phyloP scores from a whole-genome alignment of 2,113 vertebrate genomes.

The Ammodytes marinus region DNA sequence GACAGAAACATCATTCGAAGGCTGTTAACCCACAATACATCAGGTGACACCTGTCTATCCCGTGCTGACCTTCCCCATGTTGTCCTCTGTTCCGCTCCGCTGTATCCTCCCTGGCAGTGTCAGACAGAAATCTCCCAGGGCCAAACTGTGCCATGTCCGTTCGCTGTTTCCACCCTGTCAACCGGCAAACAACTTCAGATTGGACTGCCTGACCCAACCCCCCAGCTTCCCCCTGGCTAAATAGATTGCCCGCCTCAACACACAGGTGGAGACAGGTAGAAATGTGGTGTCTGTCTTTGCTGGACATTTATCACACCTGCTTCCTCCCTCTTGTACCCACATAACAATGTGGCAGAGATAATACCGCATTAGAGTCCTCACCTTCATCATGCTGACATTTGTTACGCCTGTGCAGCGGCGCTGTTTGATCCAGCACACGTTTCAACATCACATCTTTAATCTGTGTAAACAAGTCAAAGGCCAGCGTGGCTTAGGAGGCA shows the following conservation, averaged over 20 bases:
- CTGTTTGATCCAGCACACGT: conserved; percentile 64
- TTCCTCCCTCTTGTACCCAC: conserved; percentile 48
- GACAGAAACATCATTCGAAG: conserved; percentile 40
- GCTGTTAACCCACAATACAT: conserved; percentile 70
- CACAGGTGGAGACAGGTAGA: conserved; percentile 68
- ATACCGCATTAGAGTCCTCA: conserved; percentile 72
- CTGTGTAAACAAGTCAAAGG: conserved; percentile 82
- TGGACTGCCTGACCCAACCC: conserved; percentile 55
- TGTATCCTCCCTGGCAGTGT: conserved; percentile 51
- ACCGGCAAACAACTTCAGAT: conserved; percentile 74
- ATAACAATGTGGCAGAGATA: conserved; percentile 66
- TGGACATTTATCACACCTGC: conserved; percentile 73
- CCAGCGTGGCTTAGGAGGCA: conserved; percentile 52
- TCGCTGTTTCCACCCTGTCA: conserved; percentile 73
- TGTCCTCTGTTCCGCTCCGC: conserved; percentile 55
- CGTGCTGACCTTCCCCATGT: conserved; percentile 67
- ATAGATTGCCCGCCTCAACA: conserved; percentile 46
- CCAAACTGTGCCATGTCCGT: conserved; percentile 67
- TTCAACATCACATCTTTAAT: conserved; percentile 77
- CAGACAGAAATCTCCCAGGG: conserved; percentile 73
- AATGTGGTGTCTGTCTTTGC: conserved; percentile 50
- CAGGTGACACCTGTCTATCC: conserved; percentile 73
- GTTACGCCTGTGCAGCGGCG: conserved; percentile 57
- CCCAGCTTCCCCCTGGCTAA: conserved; percentile 39
- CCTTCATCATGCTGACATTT: conserved; percentile 79